Evolutionary conservation across 2,797 vertebrate genomes (phyloP).

Genomic region (Sparidentex hasta): DNA sequence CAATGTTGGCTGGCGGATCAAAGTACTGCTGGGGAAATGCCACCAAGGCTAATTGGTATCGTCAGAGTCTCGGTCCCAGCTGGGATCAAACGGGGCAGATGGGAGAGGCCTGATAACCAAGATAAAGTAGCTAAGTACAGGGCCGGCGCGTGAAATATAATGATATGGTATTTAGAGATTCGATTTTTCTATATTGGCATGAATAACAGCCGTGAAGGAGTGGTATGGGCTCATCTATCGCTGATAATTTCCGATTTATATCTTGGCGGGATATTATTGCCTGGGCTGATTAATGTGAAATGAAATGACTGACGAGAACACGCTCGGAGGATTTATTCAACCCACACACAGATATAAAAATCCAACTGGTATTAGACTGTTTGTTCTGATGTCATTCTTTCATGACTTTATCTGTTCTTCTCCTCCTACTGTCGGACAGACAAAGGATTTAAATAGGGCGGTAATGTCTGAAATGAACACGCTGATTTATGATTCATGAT

Average conservation of each 20-base stretch:
- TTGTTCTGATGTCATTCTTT: not conserved
- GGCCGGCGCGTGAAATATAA: constrained; percentile 65
- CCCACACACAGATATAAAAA: not conserved
- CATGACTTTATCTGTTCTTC: no score
- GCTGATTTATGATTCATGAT: no score
- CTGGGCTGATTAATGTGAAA: constrained; percentile 66
- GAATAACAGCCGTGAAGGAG: constrained; percentile 67
- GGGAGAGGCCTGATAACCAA: constrained; percentile 51
- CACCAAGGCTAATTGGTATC: constrained; percentile 71
- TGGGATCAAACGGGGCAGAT: constrained; percentile 63
- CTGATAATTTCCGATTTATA: constrained; percentile 74
- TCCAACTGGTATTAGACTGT: not conserved
- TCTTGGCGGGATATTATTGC: constrained; percentile 66
- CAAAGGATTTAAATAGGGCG: not conserved
- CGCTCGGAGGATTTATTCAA: constrained; percentile 22
- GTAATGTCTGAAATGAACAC: not conserved
- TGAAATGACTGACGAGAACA: constrained; percentile 63
- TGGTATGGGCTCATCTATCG: constrained; percentile 62
- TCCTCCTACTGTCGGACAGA: not conserved
- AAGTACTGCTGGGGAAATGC: constrained; percentile 59
- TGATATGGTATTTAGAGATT: constrained; percentile 72
- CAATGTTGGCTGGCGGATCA: constrained; percentile 69
- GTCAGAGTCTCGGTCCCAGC: constrained; percentile 70
- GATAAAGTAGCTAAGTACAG: constrained; percentile 56
- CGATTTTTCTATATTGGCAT: constrained; percentile 67